Percentiles rank a stretch among this genome's conserved stretches.
phyloP scores from a whole-genome alignment of 2,113 vertebrate genomes.

The Dryoscopus gambensis region DNA sequence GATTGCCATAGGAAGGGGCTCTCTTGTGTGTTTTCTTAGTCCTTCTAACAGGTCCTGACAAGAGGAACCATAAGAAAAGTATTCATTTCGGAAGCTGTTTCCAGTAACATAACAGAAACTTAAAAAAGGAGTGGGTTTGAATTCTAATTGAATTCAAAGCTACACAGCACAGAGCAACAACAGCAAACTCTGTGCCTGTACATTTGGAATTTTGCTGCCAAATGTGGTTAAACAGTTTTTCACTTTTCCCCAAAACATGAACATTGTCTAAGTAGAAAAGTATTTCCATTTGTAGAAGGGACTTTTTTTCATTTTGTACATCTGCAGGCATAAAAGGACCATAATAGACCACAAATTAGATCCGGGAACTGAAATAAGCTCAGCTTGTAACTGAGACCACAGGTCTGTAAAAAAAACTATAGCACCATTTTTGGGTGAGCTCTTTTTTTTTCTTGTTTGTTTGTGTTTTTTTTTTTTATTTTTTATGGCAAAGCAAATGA shows the following conservation, averaged over 20 bases:
- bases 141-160: conserved; percentile 49
- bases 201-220: conserved; percentile 59
- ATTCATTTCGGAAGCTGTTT: conserved; percentile 33
- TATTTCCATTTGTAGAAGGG: conserved; percentile 66
- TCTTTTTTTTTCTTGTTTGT: conserved; percentile 50
- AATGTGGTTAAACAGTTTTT: conserved; percentile 67
- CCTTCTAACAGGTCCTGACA: neutral
- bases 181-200: conserved; percentile 47
- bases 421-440: conserved; percentile 33
- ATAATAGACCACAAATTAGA: conserved; percentile 67
- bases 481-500: conserved; percentile 61
- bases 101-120: conserved; percentile 17
- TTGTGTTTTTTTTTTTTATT: conserved; percentile 19
- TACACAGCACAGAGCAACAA: conserved; percentile 42
- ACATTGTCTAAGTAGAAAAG: conserved; percentile 68
- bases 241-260: conserved; percentile 64
- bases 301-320: conserved; percentile 66
- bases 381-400: conserved; percentile 63
- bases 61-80: neutral
- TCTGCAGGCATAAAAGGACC: conserved; percentile 65
- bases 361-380: conserved; percentile 61
- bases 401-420: conserved; percentile 61
- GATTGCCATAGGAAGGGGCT: neutral
- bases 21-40: neutral
- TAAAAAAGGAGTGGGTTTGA: conserved; percentile 16